These are phyloP conservation scores for Centrocercus urophasianus DNA, from an alignment of 2,113 vertebrate species.

Conservation along the genomic window DNA sequence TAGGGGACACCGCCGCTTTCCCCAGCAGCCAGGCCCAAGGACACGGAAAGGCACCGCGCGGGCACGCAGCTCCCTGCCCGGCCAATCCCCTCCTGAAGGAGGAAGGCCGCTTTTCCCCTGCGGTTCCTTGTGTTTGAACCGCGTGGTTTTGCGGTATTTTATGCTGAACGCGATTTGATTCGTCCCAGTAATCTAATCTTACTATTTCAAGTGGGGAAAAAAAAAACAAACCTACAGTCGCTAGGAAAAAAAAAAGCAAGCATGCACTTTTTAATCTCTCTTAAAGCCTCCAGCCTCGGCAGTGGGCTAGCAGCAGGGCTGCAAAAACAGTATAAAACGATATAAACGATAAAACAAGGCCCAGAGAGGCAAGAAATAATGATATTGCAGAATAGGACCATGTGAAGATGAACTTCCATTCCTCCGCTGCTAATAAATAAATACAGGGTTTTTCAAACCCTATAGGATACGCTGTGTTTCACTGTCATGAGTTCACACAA, in stretches of 20 bases:
- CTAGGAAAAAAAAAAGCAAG: not conserved
- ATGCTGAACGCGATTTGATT: not conserved
- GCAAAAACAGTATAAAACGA: not conserved
- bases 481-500: not conserved
- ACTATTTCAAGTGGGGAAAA: not conserved
- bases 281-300: not conserved
- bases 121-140: not conserved
- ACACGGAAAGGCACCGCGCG: not conserved
- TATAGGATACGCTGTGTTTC: not conserved
- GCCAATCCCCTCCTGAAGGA: not conserved
- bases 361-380: not conserved
- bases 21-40: not conserved
- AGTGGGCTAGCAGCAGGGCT: not conserved
- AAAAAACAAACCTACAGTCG: not conserved
- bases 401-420: not conserved
- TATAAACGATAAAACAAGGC: not conserved
- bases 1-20: conserved; percentile 41
- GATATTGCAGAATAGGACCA: not conserved
- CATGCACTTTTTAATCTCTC: not conserved
- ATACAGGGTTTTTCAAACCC: not conserved
- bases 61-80: not conserved
- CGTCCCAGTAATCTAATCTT: not conserved
- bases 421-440: not conserved
- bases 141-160: not conserved
- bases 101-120: not conserved